These are phyloP conservation scores for Gymnocypris eckloni DNA, from an alignment of 2,797 vertebrate species.

Conservation along the genomic window DNA sequence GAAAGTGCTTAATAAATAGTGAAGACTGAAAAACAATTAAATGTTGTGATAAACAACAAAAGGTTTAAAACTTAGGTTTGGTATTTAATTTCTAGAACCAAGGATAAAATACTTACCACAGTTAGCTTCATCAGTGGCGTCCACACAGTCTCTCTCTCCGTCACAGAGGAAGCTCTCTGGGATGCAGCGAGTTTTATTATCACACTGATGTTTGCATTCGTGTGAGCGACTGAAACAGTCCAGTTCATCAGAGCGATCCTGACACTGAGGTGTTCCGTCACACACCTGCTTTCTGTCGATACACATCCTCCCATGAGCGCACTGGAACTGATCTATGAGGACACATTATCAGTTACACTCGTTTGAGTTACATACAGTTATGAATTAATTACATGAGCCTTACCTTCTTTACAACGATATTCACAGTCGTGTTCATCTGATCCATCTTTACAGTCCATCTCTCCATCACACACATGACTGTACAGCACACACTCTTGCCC, in stretches of 20 bases:
- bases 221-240: constrained; percentile 72
- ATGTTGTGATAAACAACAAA: too few species aligned
- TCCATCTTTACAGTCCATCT: constrained; percentile 84
- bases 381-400: neutral
- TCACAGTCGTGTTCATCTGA: constrained; percentile 85
- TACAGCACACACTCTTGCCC: constrained; percentile 70
- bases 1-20: neutral
- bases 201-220: constrained; percentile 76
- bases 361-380: fast-evolving
- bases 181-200: constrained; percentile 71
- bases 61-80: neutral
- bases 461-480: constrained; percentile 77
- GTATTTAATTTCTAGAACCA: neutral
- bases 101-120: constrained; percentile 72
- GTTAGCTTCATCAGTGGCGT: constrained; percentile 72
- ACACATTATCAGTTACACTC: neutral
- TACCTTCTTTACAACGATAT: constrained; percentile 79
- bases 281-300: constrained; percentile 68
- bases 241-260: constrained; percentile 77
- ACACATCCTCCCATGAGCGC: constrained; percentile 68
- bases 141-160: constrained; percentile 75
- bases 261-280: constrained; percentile 77
- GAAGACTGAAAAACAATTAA: too few species aligned
- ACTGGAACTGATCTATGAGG: constrained; percentile 74
- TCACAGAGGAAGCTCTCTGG: constrained; percentile 78